phyloP scores from a whole-genome alignment of 2,797 vertebrate species.

The Geotrypetes seraphini region DNA sequence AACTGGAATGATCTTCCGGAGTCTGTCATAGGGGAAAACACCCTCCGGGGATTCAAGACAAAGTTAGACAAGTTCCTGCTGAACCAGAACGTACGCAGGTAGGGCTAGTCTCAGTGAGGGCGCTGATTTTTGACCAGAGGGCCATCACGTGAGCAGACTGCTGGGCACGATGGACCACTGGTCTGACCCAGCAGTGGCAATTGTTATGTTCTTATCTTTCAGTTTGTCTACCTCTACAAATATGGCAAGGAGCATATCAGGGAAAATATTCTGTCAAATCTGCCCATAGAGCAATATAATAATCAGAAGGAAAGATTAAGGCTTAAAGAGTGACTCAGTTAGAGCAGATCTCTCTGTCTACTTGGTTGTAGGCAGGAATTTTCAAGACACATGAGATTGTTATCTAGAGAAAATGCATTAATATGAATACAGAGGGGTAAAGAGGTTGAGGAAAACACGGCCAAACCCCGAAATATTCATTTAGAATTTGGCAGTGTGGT shows the following conservation, averaged over 20 bases:
- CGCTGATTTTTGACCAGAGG: too few species aligned
- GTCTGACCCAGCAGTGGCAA: too few species aligned
- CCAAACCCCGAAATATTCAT: constrained; percentile 25
- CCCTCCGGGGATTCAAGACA: too few species aligned
- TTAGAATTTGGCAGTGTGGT: constrained; percentile 9
- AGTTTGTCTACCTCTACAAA: not conserved
- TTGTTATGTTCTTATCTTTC: too few species aligned
- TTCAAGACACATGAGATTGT: constrained; percentile 5
- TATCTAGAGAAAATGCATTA: constrained; percentile 20
- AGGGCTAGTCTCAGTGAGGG: too few species aligned
- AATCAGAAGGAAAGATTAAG: constrained; percentile 10
- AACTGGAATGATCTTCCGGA: too few species aligned
- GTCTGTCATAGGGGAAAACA: too few species aligned
- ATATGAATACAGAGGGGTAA: constrained; percentile 8
- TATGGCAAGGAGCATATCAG: not conserved
- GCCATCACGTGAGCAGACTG: too few species aligned
- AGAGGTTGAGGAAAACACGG: not conserved
- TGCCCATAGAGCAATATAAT: constrained; percentile 3
- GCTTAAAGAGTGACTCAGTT: not conserved
- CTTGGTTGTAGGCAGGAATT: constrained; percentile 16
- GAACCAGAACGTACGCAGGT: too few species aligned
- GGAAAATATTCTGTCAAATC: constrained; percentile 3
- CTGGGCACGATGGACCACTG: too few species aligned
- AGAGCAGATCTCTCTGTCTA: constrained; percentile 6
- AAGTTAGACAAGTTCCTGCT: too few species aligned